These are phyloP conservation scores for Pipistrellus kuhlii DNA, from an alignment of 2,797 vertebrate genomes.

Conservation along the genomic window DNA sequence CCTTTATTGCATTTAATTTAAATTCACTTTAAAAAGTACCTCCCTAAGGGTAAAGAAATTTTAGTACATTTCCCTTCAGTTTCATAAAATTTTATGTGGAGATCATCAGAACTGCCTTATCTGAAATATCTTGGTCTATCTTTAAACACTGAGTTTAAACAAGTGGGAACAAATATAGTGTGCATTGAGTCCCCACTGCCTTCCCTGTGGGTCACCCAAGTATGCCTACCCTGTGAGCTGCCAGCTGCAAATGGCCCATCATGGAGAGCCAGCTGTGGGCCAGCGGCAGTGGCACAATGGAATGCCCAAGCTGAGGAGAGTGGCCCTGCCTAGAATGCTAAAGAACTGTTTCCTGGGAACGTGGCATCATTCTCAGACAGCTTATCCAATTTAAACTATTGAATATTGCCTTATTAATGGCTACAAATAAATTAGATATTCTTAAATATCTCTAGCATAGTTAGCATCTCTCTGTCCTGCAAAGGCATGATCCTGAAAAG, in stretches of 20 bases:
- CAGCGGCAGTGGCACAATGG: not conserved
- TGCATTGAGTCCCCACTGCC: not conserved
- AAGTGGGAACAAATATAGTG: not conserved
- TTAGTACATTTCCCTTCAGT: not conserved
- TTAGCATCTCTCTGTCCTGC: not conserved
- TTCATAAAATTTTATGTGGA: constrained; percentile 7
- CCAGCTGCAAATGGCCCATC: not conserved
- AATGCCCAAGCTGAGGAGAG: not conserved
- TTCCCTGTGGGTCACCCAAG: not conserved
- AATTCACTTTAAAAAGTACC: not conserved
- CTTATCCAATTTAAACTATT: constrained; percentile 19
- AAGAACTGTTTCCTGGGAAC: not conserved
- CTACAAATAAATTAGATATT: constrained; percentile 6
- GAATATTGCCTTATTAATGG: not conserved
- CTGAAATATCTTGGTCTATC: not conserved
- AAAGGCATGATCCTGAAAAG: constrained; percentile 1
- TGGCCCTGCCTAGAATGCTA: not conserved
- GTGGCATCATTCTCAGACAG: not conserved
- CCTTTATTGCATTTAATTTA: not conserved
- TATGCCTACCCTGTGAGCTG: rapidly evolving
- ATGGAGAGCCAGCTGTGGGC: not conserved
- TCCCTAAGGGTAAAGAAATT: constrained; percentile 7
- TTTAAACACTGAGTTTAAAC: constrained; percentile 8
- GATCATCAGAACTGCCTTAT: not conserved
- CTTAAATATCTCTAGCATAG: not conserved